phyloP scores from a whole-genome alignment of 2,797 vertebrate species.

The Crypturellus tataupa region DNA sequence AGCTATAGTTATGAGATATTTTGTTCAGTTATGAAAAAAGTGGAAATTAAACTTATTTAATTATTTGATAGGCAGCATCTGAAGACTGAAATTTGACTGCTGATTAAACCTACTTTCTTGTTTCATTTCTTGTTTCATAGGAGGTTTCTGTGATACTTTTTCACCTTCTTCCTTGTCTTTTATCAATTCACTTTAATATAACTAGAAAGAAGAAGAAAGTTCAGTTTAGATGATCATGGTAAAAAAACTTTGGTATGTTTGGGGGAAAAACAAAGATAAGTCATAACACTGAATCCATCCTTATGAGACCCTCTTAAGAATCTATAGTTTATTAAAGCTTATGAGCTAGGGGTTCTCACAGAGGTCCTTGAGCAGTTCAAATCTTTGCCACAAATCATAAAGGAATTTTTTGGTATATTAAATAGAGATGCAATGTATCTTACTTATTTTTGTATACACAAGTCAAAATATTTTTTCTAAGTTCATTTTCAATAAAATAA shows the following conservation, averaged over 20 bases:
- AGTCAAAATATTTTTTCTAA: neutral
- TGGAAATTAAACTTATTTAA: neutral
- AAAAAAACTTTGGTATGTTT: neutral
- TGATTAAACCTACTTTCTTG: neutral
- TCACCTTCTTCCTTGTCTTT: fast-evolving
- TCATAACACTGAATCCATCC: neutral
- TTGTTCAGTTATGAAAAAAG: neutral
- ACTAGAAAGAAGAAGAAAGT: neutral
- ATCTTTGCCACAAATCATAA: neutral
- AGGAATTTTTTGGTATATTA: neutral
- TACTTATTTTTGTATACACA: neutral
- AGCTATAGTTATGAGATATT: neutral
- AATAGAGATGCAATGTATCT: neutral
- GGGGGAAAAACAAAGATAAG: neutral
- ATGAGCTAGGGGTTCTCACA: neutral
- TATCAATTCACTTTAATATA: neutral
- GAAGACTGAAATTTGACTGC: neutral
- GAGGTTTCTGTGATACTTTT: neutral
- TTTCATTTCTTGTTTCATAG: neutral
- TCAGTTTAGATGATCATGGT: neutral
- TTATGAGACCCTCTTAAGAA: neutral
- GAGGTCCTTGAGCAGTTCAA: neutral
- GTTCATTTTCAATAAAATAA: neutral
- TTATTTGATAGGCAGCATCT: neutral
- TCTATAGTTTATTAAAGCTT: neutral